phyloP scores from a whole-genome alignment of 2,888 invertebrate species.

The Clitarchus hookeri region DNA sequence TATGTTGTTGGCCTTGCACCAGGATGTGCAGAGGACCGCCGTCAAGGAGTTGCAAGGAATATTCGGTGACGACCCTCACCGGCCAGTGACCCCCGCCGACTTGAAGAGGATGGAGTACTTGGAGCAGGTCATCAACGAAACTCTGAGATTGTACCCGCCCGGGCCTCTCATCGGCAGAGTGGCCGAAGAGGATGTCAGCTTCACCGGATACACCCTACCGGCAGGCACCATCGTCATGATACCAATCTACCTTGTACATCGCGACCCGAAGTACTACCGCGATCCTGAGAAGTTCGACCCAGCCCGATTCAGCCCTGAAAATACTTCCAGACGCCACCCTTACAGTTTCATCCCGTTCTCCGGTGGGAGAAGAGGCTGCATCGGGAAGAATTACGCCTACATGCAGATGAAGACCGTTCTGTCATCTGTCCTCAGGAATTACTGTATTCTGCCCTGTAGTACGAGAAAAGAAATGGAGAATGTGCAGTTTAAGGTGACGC shows the following conservation, averaged over 20 bases:
- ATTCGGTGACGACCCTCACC: neutral
- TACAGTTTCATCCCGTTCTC: neutral
- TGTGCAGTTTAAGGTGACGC: neutral
- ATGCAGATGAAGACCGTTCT: neutral
- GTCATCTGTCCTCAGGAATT: neutral
- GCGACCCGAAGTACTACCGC: neutral
- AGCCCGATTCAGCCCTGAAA: neutral
- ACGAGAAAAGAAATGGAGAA: neutral
- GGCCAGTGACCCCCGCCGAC: neutral
- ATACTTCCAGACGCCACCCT: neutral
- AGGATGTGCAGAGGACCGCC: neutral
- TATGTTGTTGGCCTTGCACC: neutral
- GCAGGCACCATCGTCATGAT: neutral
- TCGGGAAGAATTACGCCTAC: neutral
- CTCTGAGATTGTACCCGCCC: neutral
- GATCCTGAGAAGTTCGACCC: neutral
- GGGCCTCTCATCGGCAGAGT: neutral
- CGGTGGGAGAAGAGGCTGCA: neutral
- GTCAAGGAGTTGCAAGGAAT: neutral
- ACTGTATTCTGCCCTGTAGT: neutral
- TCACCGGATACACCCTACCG: neutral
- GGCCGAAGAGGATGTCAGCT: neutral
- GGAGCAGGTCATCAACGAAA: conserved; percentile 1
- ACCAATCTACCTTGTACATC: neutral
- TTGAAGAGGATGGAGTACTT: neutral